phyloP scores from a whole-genome alignment of 2,113 vertebrate genomes.

The Campylomormyrus tamandua region DNA sequence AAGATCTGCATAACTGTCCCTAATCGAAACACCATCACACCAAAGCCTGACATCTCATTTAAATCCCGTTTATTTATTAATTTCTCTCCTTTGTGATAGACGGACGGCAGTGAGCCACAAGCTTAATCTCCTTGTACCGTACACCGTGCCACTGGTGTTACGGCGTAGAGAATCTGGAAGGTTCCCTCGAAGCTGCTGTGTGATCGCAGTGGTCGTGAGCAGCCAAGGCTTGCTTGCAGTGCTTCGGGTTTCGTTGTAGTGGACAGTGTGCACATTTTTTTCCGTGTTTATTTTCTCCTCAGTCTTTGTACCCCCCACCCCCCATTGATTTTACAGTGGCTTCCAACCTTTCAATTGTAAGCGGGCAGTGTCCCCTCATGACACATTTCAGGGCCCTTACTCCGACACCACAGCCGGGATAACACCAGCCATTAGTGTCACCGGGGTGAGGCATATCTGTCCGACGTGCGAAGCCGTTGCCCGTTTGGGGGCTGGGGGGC shows the following conservation, averaged over 20 bases:
- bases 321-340: constrained; percentile 45
- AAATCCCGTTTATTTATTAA: constrained; percentile 3
- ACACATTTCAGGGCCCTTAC: constrained; percentile 55
- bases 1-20: background rate
- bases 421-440: constrained; percentile 58
- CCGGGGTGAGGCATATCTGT: constrained; percentile 57
- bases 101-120: background rate
- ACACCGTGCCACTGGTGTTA: background rate
- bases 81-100: background rate
- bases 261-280: background rate
- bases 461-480: constrained; percentile 58
- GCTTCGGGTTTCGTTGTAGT: background rate
- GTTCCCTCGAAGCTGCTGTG: background rate
- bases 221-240: background rate
- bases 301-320: background rate
- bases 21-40: background rate
- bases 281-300: background rate
- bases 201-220: background rate
- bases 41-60: background rate
- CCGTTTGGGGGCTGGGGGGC: constrained; percentile 49
- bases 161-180: background rate
- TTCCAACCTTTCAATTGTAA: constrained; percentile 46
- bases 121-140: background rate
- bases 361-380: constrained; percentile 42
- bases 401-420: constrained; percentile 56